phyloP scores from a whole-genome alignment of 2,113 vertebrate species.

The Sebastes schlegelii region DNA sequence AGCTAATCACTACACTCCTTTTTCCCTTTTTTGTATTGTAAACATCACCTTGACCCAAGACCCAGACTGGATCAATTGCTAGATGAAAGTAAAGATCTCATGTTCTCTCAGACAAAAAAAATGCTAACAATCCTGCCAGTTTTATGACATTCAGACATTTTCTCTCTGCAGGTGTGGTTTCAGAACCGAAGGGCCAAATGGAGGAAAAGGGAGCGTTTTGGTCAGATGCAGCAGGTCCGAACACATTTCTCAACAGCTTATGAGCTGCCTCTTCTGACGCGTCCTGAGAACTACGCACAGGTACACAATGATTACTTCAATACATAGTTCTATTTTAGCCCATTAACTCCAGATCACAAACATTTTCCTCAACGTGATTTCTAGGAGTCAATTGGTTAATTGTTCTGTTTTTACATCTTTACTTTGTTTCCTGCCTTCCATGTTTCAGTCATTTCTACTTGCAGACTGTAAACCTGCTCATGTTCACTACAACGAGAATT shows the following conservation, averaged over 20 bases:
- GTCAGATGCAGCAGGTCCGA: slow-evolving; percentile 99
- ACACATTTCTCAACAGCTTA: slow-evolving; percentile 98
- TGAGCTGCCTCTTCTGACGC: slow-evolving; percentile 94
- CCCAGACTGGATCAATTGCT: neutral
- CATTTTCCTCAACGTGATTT: neutral
- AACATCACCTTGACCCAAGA: slow-evolving; percentile 6
- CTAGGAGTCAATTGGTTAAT: neutral
- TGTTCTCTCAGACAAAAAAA: neutral
- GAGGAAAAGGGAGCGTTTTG: slow-evolving; percentile 97
- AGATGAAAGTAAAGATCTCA: slow-evolving; percentile 5
- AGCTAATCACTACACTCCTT: neutral
- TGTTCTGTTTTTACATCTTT: neutral
- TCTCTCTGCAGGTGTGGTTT: slow-evolving; percentile 93
- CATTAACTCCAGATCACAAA: neutral
- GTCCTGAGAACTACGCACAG: slow-evolving; percentile 98
- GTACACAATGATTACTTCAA: slow-evolving; percentile 72
- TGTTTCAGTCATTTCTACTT: neutral
- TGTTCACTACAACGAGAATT: neutral
- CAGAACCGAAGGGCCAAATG: slow-evolving; percentile 98
- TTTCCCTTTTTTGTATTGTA: neutral
- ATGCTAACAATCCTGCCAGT: neutral
- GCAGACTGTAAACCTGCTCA: neutral
- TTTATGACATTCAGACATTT: slow-evolving; percentile 28
- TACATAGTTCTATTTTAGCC: neutral
- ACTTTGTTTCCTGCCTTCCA: neutral